Conservation (phyloP, 35 echinoderm and acorn worm genomes). For the Diadema setosum region DNA sequence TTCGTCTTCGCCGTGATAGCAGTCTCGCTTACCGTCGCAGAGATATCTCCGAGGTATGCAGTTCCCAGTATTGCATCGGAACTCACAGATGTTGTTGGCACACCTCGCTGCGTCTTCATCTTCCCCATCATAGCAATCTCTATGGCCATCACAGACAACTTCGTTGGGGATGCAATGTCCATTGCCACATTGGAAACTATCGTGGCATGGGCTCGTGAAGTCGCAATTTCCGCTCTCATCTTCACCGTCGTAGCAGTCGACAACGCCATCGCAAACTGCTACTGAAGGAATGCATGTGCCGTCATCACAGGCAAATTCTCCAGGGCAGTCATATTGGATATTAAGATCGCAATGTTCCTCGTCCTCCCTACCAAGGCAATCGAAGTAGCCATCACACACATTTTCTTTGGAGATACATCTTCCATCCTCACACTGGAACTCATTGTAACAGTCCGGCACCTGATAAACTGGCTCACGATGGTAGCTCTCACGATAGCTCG, state of each 20-base stretch:
- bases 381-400: neutral
- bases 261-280: neutral
- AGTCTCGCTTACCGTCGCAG: slow-evolving; percentile 30
- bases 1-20: slow-evolving; percentile 42
- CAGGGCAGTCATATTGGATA: neutral
- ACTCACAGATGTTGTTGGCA: neutral
- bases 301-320: slow-evolving; percentile 22
- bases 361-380: slow-evolving; percentile 17
- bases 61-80: slow-evolving; percentile 12
- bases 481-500: no score
- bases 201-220: no score
- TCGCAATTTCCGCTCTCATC: slow-evolving; percentile 35
- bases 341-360: neutral
- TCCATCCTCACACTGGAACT: slow-evolving; percentile 21
- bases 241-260: slow-evolving; percentile 16
- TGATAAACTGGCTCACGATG: no score
- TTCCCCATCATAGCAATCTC: slow-evolving; percentile 35
- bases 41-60: neutral
- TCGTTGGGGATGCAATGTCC: slow-evolving; percentile 15
- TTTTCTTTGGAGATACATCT: neutral
- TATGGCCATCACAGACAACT: slow-evolving; percentile 1
- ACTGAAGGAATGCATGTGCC: neutral
- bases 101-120: neutral
- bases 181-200: neutral
- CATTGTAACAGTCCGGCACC: no score